These are phyloP conservation scores for Hyposmocoma kahamanoa DNA, from an alignment of 1,140 invertebrate species.

Conservation along the genomic window DNA sequence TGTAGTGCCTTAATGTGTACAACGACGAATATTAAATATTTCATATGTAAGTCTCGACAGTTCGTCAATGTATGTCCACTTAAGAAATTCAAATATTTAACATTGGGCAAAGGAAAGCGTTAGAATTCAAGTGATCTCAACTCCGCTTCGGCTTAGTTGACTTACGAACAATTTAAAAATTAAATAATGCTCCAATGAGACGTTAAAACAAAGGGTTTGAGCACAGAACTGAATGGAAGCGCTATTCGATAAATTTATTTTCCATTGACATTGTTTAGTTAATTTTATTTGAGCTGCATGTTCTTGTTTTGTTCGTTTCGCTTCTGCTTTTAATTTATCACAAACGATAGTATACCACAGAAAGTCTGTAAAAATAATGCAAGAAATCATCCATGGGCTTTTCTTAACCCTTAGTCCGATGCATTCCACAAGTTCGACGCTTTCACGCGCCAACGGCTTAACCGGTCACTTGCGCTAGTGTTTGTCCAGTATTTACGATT, in stretches of 20 bases:
- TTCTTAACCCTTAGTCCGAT: constrained; percentile 27
- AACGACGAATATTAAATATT: constrained; percentile 66
- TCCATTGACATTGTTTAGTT: no score
- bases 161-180: constrained; percentile 69
- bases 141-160: constrained; percentile 58
- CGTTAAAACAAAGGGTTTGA: constrained; percentile 45
- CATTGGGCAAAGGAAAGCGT: constrained; percentile 70
- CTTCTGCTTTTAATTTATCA: no score
- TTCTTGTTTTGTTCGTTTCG: no score
- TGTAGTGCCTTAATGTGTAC: constrained; percentile 35
- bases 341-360: no score
- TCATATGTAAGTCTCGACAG: constrained; percentile 55
- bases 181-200: constrained; percentile 66
- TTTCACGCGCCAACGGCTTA: constrained; percentile 49
- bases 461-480: constrained; percentile 41
- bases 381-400: not conserved
- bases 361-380: no score
- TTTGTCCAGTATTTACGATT: constrained; percentile 72
- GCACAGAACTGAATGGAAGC: constrained; percentile 39
- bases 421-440: constrained; percentile 47
- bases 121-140: constrained; percentile 72
- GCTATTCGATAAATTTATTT: no score
- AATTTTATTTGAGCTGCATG: no score
- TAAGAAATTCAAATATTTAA: constrained; percentile 71
- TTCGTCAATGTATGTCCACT: constrained; percentile 66